phyloP scores from a whole-genome alignment of 2,113 vertebrate species.

The Actenoides lindsayi region DNA sequence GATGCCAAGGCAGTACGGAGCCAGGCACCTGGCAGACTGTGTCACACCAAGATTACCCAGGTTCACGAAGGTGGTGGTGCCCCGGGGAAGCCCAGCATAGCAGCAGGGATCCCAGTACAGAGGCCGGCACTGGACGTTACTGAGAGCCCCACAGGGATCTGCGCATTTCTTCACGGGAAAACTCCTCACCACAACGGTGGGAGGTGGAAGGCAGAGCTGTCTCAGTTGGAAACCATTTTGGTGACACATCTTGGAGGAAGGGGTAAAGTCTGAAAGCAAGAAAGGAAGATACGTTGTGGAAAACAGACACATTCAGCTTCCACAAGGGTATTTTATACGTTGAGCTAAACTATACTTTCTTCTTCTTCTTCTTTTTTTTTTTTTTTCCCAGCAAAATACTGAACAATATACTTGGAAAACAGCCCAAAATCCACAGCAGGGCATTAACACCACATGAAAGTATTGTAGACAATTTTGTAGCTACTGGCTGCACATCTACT shows the following conservation, averaged over 20 bases:
- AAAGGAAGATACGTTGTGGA: neutral
- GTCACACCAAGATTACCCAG: neutral
- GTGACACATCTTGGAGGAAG: neutral
- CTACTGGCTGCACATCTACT: accelerated
- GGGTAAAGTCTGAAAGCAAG: neutral
- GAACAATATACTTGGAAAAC: neutral
- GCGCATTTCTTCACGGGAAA: accelerated
- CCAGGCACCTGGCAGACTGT: accelerated
- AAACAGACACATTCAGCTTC: neutral
- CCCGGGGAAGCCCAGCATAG: neutral
- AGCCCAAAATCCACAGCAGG: neutral
- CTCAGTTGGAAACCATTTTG: neutral
- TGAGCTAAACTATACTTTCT: accelerated
- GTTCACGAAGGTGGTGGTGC: neutral
- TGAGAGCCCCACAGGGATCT: accelerated
- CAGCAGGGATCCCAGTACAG: accelerated
- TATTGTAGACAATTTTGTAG: neutral
- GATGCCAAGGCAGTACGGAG: neutral
- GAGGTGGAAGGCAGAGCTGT: neutral
- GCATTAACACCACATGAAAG: neutral
- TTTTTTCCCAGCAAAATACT: accelerated
- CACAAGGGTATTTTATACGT: accelerated
- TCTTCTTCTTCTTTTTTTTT: too few relatives aligned
- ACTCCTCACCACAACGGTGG: neutral
- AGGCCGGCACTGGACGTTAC: neutral